Base-by-base conservation (phyloP, 1,140 invertebrate genomes). In the Paracyclopina nana region DNA sequence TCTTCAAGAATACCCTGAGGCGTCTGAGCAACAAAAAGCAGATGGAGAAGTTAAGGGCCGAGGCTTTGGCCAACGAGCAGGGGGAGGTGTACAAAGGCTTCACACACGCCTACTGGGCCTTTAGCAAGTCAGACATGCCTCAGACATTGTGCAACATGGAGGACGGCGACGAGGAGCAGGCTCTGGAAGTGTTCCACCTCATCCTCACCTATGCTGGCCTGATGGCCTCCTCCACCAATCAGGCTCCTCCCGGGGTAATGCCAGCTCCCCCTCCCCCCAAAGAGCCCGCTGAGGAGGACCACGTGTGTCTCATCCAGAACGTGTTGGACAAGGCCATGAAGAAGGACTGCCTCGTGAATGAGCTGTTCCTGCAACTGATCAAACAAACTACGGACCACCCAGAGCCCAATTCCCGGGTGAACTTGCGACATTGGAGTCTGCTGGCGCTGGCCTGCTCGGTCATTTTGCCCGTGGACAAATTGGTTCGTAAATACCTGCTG, bases 291-390 rank as follows among this genome's bases (percentile, higher is more conserved):
- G 82, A 87, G 63, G 82, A 86, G 61, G 85, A 92, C 61, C 81
- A 88, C 56, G 77, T 87, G 4, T 76, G 78, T 52, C 71, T 91
- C 3, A 78, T 91, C 27, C 88, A 95, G 66, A 76, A 73, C 0
- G 75, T 94, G 45, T 74, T 94, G 65, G 85, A 90, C 56, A 75
- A 81, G 52, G 87, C 84, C 56, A 80, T 92, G 79, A 71, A 80
- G 52, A 84, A 82, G 56, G 86, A 92, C 60, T 72, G 76, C 31
- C 64, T 94, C 14, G 68, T 91, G 12, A 85, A 83, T 57, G 90
- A 96, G 67, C 67, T 92, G 40, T 94, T 87, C 62, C 70, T 94
- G 30, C 87, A 94, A 60, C 70, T 95, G 4, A 84, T 94, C 42
- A 94, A 88, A 65, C 78, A 87, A 27, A 52, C 50, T 2, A 46